A percentile compares a stretch with the other conserved stretches of the same genome.
Conservation (phyloP, 2,888 invertebrate genomes). For the Microchrysa polita region DNA sequence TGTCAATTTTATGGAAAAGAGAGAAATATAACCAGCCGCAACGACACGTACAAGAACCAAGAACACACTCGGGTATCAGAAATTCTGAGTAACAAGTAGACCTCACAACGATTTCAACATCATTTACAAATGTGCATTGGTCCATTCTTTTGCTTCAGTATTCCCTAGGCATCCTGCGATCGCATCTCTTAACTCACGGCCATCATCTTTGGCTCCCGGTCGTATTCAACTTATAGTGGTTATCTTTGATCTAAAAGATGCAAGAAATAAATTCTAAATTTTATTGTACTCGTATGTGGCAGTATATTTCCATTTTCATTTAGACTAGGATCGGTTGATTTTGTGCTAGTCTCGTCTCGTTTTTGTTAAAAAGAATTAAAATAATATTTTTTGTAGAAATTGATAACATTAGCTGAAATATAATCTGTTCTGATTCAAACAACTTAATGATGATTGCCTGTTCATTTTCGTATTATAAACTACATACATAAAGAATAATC, state of each 20-base stretch:
- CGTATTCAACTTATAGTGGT: slow-evolving; percentile 13
- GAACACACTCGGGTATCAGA: neutral
- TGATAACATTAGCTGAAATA: too few species aligned
- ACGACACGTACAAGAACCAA: neutral
- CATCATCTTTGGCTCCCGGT: slow-evolving; percentile 27
- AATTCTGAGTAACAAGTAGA: slow-evolving; percentile 35
- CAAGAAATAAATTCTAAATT: neutral
- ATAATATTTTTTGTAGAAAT: too few species aligned
- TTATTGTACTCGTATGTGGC: neutral
- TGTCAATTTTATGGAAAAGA: slow-evolving; percentile 31
- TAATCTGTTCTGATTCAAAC: too few species aligned
- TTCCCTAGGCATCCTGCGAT: neutral
- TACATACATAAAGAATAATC: too few species aligned
- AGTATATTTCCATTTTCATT: too few species aligned
- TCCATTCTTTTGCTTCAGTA: neutral
- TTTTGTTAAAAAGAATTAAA: too few species aligned
- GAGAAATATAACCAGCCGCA: slow-evolving; percentile 15
- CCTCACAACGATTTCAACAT: slow-evolving; percentile 41
- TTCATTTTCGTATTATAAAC: too few species aligned
- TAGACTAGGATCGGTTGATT: too few species aligned
- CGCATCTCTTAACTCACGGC: neutral
- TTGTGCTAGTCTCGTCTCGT: too few species aligned
- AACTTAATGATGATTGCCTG: too few species aligned
- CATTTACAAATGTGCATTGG: slow-evolving; percentile 38
- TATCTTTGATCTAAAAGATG: slow-evolving; percentile 35